Evolutionary conservation across 2,888 invertebrate species (phyloP).

Genomic region (Trimorus sp.): DNA sequence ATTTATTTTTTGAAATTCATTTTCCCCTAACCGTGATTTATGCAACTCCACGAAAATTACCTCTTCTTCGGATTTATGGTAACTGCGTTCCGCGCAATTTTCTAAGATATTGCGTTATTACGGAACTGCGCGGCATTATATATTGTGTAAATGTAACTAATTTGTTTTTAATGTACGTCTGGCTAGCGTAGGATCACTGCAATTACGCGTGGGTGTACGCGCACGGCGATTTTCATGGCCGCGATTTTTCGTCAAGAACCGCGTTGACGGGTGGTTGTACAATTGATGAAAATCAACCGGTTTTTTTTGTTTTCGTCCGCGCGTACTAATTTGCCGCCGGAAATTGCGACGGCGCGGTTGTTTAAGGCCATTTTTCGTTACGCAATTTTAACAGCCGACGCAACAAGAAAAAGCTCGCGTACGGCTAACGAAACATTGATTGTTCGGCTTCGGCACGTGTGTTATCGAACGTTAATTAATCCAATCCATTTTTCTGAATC

Average conservation of each 20-base stretch:
- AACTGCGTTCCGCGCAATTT: constrained; percentile 30
- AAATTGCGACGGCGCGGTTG: constrained; percentile 5
- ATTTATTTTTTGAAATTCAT: constrained; percentile 36
- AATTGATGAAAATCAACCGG: constrained; percentile 5
- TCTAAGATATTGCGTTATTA: constrained; percentile 40
- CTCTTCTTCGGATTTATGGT: constrained; percentile 34
- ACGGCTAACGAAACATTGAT: too few relatives aligned
- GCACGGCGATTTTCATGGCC: constrained; percentile 11
- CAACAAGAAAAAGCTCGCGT: neutral
- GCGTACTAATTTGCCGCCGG: neutral
- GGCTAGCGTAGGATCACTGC: constrained; percentile 14
- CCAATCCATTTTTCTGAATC: too few relatives aligned
- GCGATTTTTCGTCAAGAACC: constrained; percentile 14
- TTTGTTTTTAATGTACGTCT: constrained; percentile 36
- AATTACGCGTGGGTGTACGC: constrained; percentile 4
- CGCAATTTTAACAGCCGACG: neutral
- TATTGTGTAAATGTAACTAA: constrained; percentile 44
- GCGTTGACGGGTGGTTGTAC: neutral
- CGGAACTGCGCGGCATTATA: constrained; percentile 18
- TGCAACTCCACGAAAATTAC: constrained; percentile 35
- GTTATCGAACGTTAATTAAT: too few relatives aligned
- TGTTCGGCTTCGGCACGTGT: too few relatives aligned
- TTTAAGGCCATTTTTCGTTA: constrained; percentile 2
- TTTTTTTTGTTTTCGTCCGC: constrained; percentile 1
- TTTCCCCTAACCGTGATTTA: constrained; percentile 33